Evolutionary conservation across 2,797 vertebrate species (phyloP).

Genomic region (Cyclura pinguis): DNA sequence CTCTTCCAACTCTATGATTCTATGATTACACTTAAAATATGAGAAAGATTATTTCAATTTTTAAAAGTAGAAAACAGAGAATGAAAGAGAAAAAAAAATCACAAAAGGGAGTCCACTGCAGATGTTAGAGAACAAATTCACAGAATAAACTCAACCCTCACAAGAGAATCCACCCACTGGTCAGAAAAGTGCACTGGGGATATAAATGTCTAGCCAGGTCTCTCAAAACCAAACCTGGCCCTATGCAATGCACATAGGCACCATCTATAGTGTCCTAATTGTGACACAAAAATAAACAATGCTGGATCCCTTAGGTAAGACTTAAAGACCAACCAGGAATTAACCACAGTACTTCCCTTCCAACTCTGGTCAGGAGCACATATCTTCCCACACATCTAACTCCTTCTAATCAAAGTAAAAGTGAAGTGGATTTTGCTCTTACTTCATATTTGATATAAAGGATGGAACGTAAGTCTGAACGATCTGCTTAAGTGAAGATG

Average conservation of each 20-base stretch:
- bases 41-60: too few relatives aligned
- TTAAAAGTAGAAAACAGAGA: too few relatives aligned
- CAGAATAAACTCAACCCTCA: too few relatives aligned
- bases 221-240: background rate
- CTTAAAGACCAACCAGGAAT: background rate
- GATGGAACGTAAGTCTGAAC: background rate
- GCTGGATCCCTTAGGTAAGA: background rate
- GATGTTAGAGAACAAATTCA: too few relatives aligned
- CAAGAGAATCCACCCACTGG: background rate
- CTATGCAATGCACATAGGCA: background rate
- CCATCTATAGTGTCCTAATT: background rate
- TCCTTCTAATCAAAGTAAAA: background rate
- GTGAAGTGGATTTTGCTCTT: background rate
- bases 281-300: background rate
- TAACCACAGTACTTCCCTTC: background rate
- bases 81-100: too few relatives aligned
- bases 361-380: background rate
- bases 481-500: background rate
- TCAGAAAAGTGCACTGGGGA: background rate
- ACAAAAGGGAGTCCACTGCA: too few relatives aligned
- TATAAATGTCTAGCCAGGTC: background rate
- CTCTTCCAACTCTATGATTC: too few relatives aligned
- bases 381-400: background rate
- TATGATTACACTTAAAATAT: too few relatives aligned
- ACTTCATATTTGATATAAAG: background rate